Conservation (phyloP, 2,113 vertebrate genomes). For the Lagopus muta region DNA sequence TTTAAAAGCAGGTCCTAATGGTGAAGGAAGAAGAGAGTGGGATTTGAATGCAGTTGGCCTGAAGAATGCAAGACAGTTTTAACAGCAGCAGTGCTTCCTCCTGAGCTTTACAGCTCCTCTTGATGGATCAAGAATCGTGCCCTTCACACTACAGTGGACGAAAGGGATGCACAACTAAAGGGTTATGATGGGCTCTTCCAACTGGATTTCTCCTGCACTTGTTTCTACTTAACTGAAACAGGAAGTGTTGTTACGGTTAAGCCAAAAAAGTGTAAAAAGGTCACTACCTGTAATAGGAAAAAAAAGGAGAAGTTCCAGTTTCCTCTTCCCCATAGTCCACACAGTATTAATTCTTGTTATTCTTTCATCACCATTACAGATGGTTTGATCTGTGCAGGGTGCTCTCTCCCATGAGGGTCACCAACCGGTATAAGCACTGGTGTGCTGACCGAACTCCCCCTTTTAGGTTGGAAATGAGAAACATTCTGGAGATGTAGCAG, state of each 20-base stretch:
- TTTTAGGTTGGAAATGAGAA: background rate
- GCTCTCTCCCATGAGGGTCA: background rate
- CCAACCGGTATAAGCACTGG: background rate
- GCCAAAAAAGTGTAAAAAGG: background rate
- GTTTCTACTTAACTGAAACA: background rate
- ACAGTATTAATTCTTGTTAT: background rate
- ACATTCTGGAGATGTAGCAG: background rate
- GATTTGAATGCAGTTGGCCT: background rate
- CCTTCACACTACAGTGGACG: background rate
- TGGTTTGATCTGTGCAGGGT: background rate
- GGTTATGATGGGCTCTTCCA: background rate
- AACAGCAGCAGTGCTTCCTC: background rate
- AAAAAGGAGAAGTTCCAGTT: background rate
- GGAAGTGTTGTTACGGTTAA: background rate
- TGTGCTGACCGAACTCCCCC: background rate
- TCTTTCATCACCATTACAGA: background rate
- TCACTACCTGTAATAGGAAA: background rate
- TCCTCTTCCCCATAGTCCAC: background rate
- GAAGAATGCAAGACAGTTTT: background rate
- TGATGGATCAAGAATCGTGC: background rate
- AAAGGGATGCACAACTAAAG: background rate
- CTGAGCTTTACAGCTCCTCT: background rate
- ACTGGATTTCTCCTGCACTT: background rate
- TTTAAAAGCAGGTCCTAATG: background rate
- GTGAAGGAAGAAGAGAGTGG: background rate